Evolutionary conservation across 2,113 vertebrate species (phyloP), one percentile per base, ranked within the genome.

Genomic region (Andinoacara biseriatus): DNA sequence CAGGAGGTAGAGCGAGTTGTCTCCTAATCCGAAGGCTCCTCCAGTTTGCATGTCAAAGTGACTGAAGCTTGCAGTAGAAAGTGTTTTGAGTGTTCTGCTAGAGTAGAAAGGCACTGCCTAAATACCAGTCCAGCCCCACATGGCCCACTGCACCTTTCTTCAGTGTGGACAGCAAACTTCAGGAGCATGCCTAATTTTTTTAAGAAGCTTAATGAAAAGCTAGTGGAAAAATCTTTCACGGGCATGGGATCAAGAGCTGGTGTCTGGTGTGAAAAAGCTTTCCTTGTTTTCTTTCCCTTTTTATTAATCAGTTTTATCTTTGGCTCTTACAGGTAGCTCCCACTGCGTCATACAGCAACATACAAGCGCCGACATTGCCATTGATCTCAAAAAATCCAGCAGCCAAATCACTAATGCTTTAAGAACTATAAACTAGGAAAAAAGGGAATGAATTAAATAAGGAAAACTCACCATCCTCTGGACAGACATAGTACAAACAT

Each of bases 351-450:
- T 18, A 61, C 33, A 7, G 33, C 35, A 77, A 77, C 15, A 8
- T 15, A 26, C n/a, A 18, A 26, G n/a, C 67, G 31, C 3, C 2
- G 29, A 31, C 65, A 29, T 15, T 26, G 24, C 29, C 29, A 4
- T 31, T 4, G 29, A 40, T 46, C 40, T 1, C 0, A 67, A 67
- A 17, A 0, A 69, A 69, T 29, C 22, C 18, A 29, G 15, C 40
- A 69, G 22, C 15, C 5, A 2, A 24, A 20, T 29, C 43, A 20
- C 24, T 31, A 69, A 49, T 20, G 63, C 40, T 29, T 29, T 49
- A 69, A 49, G n/a, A 69, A 43, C 9, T 49, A 29, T 20, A 49
- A 69, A 49, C 65, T 1, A 52, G 5, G 0, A 20, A 26, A 67
- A 29, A 69, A 18, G 20, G 7, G 65, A 69, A 26, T 69, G 40